Conservation (phyloP, 2,113 vertebrate genomes). For the Alethe castanea region DNA sequence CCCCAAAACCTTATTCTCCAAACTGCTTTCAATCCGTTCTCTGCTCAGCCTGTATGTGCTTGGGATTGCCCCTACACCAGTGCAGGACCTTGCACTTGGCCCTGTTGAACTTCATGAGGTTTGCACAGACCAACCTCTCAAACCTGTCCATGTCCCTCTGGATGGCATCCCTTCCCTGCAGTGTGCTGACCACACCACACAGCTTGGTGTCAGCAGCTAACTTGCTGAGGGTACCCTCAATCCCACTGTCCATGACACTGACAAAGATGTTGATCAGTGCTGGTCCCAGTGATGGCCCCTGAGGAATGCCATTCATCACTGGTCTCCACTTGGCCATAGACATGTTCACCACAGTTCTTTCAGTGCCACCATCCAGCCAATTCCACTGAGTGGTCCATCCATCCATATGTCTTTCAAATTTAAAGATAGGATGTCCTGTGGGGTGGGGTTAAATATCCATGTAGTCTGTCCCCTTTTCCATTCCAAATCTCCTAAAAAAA, state of each 20-base stretch:
- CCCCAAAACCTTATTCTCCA: background rate
- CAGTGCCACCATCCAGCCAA: background rate
- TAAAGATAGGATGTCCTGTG: background rate
- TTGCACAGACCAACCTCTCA: rapidly evolving
- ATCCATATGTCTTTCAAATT: background rate
- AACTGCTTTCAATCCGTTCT: background rate
- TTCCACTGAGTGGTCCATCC: background rate
- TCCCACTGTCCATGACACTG: background rate
- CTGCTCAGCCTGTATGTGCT: too few species aligned
- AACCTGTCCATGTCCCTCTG: background rate
- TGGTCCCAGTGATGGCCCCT: background rate
- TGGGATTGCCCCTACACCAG: rapidly evolving
- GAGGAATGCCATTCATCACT: background rate
- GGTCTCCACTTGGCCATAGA: background rate
- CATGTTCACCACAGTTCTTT: background rate
- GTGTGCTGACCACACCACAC: rapidly evolving
- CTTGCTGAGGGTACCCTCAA: background rate
- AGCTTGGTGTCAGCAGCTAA: background rate
- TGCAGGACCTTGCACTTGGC: background rate
- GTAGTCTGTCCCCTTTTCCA: background rate
- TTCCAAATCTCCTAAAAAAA: background rate
- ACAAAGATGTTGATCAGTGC: background rate
- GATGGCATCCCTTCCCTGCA: background rate
- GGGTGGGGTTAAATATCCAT: background rate
- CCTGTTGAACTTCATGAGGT: background rate